Evolutionary conservation across 1,140 invertebrate genomes (phyloP), one percentile per base, ranked within the genome.

Genomic region (Aphelinus certus): DNA sequence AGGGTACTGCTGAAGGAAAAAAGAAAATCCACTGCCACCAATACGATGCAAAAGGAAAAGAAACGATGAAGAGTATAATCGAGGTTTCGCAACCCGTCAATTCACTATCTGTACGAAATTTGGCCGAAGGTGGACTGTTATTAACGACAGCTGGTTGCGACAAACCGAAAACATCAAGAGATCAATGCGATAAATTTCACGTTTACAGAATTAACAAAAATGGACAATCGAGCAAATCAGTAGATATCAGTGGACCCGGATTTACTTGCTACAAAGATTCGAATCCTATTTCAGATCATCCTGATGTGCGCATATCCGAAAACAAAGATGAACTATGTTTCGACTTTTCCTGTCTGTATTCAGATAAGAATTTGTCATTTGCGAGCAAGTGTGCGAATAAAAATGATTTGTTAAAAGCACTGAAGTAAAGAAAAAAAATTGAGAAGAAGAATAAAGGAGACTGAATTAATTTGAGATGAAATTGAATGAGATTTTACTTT

Each of bases 231-330:
- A 26, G 26, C 26, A 26, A 26, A 26, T 26, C 26, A 26, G 26
- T 26, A 26, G 26, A 26, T 26, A 26, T 26, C 26, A 26, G 26
- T 6, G 67, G 48, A 5, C 67, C 55, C 1, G 47, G 48, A 7
- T 1, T 26, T 7, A 9, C 58, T 2, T 69, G 67, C n/a, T 4
- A 49, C 2, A 46, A 69, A 26, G 26, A 3, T 48, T n/a, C 0
- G 51, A 7, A 1, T 6, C 9, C 47, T 10, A 26, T 26, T 26
- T 26, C 26, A 26, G 26, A 26, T 26, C 26, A 60, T 42, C 53
- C 60, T 4, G 43, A 69, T 5, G 56, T 69, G 2, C 67, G 56
- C 10, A 69, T 69, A 6, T 42, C 45, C 56, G 67, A 69, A 69
- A 49, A n/a, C 48, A 5, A 58, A 6, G 67, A 60, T 46, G 5